Evolutionary conservation across 2,797 vertebrate species (phyloP).

Genomic region (Pelochelys cantorii): DNA sequence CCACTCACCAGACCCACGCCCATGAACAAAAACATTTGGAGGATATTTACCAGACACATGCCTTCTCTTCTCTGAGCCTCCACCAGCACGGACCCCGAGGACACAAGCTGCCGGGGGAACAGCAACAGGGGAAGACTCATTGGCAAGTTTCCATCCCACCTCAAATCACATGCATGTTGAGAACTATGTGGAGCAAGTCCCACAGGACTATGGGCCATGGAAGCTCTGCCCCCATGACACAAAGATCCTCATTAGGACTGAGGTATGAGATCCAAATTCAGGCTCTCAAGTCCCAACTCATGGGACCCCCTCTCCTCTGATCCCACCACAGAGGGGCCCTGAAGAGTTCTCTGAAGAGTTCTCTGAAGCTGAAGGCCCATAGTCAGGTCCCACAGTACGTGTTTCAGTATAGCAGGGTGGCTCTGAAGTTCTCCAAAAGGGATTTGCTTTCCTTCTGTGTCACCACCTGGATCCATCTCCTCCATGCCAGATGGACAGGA

Average conservation of each 20-base stretch:
- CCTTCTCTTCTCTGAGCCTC: constrained; percentile 63
- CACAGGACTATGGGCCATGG: not conserved
- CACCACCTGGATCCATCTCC: not conserved
- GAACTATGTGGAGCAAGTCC: not conserved
- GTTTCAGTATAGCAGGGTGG: not conserved
- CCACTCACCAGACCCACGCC: not conserved
- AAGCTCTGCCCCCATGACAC: not conserved
- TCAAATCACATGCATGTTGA: fast-evolving
- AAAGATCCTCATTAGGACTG: not conserved
- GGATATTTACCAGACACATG: constrained; percentile 56
- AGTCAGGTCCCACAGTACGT: not conserved
- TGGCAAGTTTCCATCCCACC: not conserved
- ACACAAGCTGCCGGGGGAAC: constrained; percentile 55
- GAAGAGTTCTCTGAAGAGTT: not conserved
- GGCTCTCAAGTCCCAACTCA: not conserved
- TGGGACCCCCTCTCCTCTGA: too few relatives aligned
- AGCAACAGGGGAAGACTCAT: not conserved
- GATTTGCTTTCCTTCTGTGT: not conserved
- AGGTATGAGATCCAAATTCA: not conserved
- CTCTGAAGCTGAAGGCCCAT: not conserved
- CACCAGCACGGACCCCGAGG: constrained; percentile 61
- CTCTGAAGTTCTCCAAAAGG: not conserved
- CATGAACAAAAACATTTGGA: not conserved
- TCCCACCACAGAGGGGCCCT: not conserved
- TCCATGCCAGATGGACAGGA: not conserved